Percentiles rank a stretch among this genome's conserved stretches.
Conservation (phyloP, 2,888 invertebrate genomes). For the Pelosia muscerda region DNA sequence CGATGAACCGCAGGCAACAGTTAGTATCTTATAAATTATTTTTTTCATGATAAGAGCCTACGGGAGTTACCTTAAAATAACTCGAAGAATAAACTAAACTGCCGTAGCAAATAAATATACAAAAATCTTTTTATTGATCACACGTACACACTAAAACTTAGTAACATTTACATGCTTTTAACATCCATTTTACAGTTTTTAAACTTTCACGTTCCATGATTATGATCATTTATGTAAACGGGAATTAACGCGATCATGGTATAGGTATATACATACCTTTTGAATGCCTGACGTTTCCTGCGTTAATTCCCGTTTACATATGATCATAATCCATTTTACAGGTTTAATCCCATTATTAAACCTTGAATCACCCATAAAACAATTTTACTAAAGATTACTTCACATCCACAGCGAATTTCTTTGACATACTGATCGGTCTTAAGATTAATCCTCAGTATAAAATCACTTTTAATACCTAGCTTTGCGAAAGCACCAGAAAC, state of each 20-base stretch:
- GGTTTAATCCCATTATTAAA: constrained; percentile 35
- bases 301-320: no score
- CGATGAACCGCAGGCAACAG: no score
- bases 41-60: not conserved
- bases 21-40: no score
- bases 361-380: constrained; percentile 42
- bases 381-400: constrained; percentile 40
- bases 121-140: not conserved
- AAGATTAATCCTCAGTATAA: constrained; percentile 25
- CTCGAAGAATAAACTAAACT: not conserved
- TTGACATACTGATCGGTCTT: constrained; percentile 26
- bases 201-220: no score
- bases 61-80: not conserved
- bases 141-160: not conserved
- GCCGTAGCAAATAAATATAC: not conserved
- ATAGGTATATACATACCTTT: no score
- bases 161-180: no score
- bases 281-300: no score
- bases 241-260: no score
- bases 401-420: constrained; percentile 31
- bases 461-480: constrained; percentile 61
- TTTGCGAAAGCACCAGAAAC: constrained; percentile 54
- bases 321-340: constrained; percentile 27
- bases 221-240: no score
- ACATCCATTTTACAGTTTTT: no score